Conservation (phyloP, 2,113 vertebrate genomes). For the Coryphaenoides rupestris region DNA sequence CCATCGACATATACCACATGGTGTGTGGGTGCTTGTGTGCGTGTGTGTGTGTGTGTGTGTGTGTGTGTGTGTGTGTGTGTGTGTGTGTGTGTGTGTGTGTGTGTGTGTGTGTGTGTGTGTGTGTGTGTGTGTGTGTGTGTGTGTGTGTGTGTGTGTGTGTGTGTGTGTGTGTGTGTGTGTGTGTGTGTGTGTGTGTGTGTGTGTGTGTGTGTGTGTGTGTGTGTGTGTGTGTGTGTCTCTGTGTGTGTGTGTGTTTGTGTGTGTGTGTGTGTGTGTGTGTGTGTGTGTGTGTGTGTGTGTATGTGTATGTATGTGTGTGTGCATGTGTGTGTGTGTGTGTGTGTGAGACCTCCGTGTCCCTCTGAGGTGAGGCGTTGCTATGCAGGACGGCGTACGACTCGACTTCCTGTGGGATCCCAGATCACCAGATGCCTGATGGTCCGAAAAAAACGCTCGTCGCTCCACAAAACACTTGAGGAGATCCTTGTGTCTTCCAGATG, state of each 20-base stretch:
- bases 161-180: background rate
- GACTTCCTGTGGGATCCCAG: no score
- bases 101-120: background rate
- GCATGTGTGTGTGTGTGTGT: background rate
- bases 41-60: background rate
- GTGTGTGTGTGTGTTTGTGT: background rate
- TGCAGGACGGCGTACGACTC: no score
- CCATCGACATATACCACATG: no score
- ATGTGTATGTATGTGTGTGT: background rate
- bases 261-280: background rate
- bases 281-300: constrained; percentile 1
- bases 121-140: background rate
- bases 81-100: background rate
- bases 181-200: background rate
- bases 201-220: background rate
- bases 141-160: background rate
- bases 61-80: background rate
- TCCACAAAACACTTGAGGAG: no score
- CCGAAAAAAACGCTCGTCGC: no score
- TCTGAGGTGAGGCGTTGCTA: no score
- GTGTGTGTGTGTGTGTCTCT: background rate
- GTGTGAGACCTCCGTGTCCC: background rate
- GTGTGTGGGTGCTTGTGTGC: background rate
- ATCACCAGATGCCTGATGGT: no score
- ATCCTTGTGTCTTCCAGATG: no score